Percentiles rank a stretch among this genome's conserved stretches.
These are phyloP conservation scores for Poeciliopsis paucimaculata DNA, from an alignment of 2,797 vertebrate genomes.

Conservation along the genomic window DNA sequence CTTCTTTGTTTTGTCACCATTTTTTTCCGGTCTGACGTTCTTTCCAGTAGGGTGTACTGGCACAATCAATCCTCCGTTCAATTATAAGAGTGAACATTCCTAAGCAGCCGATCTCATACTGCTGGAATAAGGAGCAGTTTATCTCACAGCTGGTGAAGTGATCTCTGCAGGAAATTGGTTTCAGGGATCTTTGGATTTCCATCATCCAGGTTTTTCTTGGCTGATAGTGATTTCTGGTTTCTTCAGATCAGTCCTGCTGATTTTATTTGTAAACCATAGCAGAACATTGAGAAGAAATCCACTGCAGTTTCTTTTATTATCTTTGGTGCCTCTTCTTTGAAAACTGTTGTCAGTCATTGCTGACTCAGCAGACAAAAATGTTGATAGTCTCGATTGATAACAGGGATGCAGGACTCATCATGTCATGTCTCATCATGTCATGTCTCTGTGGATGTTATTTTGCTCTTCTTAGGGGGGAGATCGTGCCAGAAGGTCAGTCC, in stretches of 20 bases:
- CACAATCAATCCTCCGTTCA: neutral
- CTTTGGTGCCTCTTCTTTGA: neutral
- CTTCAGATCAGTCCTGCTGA: neutral
- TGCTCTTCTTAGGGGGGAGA: constrained; percentile 79
- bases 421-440: neutral
- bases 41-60: neutral
- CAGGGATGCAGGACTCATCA: neutral
- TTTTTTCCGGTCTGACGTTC: neutral
- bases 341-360: neutral
- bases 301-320: neutral
- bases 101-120: constrained; percentile 25
- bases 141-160: neutral
- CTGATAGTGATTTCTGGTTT: neutral
- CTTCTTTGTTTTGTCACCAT: neutral
- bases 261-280: neutral
- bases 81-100: neutral
- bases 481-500: constrained; percentile 81
- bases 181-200: constrained; percentile 3
- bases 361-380: neutral
- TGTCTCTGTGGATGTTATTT: neutral
- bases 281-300: neutral
- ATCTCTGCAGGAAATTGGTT: neutral
- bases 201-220: neutral
- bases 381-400: neutral
- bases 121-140: constrained; percentile 38